Base-by-base conservation (phyloP, 1,140 invertebrate species). In the Neodiprion pinetum region DNA sequence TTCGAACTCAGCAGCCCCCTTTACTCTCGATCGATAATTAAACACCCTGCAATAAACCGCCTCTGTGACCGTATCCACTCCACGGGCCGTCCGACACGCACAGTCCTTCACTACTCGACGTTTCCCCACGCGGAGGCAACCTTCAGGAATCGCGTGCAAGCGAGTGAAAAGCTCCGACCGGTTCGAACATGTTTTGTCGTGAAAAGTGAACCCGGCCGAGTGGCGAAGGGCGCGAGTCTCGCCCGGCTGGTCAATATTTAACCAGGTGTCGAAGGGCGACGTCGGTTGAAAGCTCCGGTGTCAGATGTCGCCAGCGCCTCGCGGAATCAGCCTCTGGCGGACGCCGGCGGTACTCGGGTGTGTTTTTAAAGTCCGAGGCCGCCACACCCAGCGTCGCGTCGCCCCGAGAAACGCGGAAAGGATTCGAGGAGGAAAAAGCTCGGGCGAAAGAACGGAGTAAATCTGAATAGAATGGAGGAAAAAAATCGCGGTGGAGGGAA, bases 311-410 rank as follows among this genome's bases (percentile, higher is more conserved):
- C 67, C 67, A 23, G 14, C 21, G 67, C 21, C 67, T 69, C 67
- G 67, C 7, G 17, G 65, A 12, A 53, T 67, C 71, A 72, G 72
- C 72, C 80, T 74, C 81, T 75, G 68, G 76, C 74, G 82, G 80
- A 82, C 78, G 77, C 79, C 78, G 79, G 79, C 72, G 47, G 79
- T 82, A 82, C 48, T 67, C 65, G 68, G 50, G 48, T 74, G 79
- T 79, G 74, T 79, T 80, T 81, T 79, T 71, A 80, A 83, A 80
- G 70, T 67, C 66, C 67, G 72, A 53, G 40, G 71, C 77, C 82
- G 80, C 80, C 81, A 83, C 81, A 83, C 82, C 83, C 81, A 82
- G 77, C 53, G 5, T 2, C 74, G 72, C 40, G 17, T 69, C 67
- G 67, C 14, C 23, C 21, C 8, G 40, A 65, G 17, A 65, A 14